phyloP scores from a whole-genome alignment of 1,140 invertebrate genomes.

The Dermatophagoides farinae region DNA sequence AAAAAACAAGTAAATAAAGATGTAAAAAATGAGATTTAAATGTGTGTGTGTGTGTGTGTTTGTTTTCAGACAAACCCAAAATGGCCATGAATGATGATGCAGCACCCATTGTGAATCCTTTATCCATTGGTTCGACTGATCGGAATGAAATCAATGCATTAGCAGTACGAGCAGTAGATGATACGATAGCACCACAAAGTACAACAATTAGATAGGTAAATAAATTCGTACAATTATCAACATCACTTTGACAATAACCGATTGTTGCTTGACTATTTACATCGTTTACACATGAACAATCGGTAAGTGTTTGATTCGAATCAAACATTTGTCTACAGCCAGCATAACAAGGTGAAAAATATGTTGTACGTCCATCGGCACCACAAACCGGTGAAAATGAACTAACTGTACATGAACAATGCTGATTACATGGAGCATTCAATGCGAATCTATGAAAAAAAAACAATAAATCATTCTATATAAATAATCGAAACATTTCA shows the following conservation, averaged over 20 bases:
- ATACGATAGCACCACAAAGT: background rate
- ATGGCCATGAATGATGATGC: conserved; percentile 17
- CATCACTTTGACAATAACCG: conserved; percentile 2
- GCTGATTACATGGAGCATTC: conserved; percentile 23
- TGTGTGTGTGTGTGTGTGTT: too few species aligned
- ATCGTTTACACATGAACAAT: background rate
- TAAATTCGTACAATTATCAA: background rate
- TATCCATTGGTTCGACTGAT: conserved; percentile 23
- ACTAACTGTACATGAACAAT: conserved; percentile 19
- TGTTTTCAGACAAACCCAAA: conserved; percentile 20
- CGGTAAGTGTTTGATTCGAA: background rate
- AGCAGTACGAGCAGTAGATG: conserved; percentile 20
- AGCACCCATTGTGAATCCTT: conserved; percentile 23
- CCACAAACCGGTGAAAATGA: conserved; percentile 41
- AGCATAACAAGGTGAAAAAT: conserved; percentile 69
- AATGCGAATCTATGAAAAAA: conserved; percentile 20
- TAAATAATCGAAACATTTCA: background rate
- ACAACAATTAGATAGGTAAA: background rate
- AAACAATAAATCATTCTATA: background rate
- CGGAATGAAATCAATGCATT: conserved; percentile 23
- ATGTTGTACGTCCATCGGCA: conserved; percentile 45
- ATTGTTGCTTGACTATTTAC: background rate
- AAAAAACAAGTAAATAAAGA: conserved; percentile 18
- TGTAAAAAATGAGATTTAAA: background rate
- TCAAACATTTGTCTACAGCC: conserved; percentile 35